Percentiles rank a stretch among this genome's conserved stretches.
Conservation (phyloP, 2,797 vertebrate genomes). For the Paedocypris micromegethes region DNA sequence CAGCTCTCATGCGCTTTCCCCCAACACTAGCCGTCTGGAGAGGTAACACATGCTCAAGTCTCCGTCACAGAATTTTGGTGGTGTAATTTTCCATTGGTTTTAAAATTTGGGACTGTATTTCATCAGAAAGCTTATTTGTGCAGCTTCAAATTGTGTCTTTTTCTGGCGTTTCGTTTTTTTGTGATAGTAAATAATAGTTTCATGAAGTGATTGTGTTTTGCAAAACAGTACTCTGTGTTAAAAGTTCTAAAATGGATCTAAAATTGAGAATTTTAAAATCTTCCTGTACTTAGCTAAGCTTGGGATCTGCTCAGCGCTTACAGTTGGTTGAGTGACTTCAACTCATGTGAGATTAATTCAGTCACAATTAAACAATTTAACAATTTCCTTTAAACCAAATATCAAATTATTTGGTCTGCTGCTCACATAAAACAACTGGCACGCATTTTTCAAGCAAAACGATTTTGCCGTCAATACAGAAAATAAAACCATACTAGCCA, state of each 20-base stretch:
- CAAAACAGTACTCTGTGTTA: background rate
- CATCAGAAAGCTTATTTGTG: slow-evolving; percentile 17
- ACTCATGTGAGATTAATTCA: slow-evolving; percentile 61
- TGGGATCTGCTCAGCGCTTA: background rate
- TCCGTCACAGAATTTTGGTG: slow-evolving; percentile 38
- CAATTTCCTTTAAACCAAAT: slow-evolving; percentile 54
- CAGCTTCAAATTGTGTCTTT: slow-evolving; percentile 9
- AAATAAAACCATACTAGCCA: too few species aligned
- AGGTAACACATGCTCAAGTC: slow-evolving; percentile 45
- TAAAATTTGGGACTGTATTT: slow-evolving; percentile 22
- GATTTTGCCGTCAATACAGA: too few species aligned
- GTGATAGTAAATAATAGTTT: background rate
- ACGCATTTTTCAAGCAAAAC: slow-evolving; percentile 6
- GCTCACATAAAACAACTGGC: slow-evolving; percentile 36
- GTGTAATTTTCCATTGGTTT: slow-evolving; percentile 36
- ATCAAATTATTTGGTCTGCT: slow-evolving; percentile 47
- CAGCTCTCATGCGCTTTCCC: slow-evolving; percentile 22
- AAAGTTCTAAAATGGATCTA: background rate
- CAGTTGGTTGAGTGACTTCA: slow-evolving; percentile 60
- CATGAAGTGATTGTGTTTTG: background rate
- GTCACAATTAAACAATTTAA: slow-evolving; percentile 57
- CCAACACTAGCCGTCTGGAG: slow-evolving; percentile 29
- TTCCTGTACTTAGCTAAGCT: slow-evolving; percentile 39
- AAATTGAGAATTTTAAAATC: too few species aligned
- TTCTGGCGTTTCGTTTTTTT: background rate